Evolutionary conservation across 2,113 vertebrate genomes (phyloP).

Genomic region (Origma solitaria): DNA sequence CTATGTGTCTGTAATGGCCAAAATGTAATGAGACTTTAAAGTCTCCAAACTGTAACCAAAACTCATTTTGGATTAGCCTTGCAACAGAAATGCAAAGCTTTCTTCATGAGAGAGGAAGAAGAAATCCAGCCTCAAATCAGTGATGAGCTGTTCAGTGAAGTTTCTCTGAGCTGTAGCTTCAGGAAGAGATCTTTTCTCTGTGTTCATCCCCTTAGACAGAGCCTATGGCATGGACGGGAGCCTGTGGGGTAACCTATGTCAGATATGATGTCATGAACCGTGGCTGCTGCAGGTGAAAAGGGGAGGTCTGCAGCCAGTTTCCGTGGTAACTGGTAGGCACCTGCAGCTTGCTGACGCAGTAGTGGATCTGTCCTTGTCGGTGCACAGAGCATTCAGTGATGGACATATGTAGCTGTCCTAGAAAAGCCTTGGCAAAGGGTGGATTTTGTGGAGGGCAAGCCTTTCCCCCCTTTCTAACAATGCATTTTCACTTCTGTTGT

Average conservation of each 20-base stretch:
- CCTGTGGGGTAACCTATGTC: background rate
- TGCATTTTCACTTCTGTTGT: background rate
- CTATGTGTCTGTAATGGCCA: background rate
- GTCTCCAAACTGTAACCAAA: background rate
- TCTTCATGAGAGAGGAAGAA: background rate
- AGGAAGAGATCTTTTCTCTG: background rate
- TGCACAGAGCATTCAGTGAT: background rate
- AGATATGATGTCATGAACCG: background rate
- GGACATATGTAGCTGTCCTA: background rate
- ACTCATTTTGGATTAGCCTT: background rate
- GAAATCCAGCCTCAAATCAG: background rate
- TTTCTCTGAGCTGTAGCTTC: background rate
- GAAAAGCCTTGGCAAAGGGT: background rate
- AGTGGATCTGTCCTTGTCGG: background rate
- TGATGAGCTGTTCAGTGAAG: background rate
- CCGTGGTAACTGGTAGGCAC: background rate
- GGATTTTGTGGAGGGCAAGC: background rate
- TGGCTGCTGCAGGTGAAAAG: background rate
- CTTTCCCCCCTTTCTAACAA: background rate
- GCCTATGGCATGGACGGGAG: background rate
- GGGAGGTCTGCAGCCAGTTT: background rate
- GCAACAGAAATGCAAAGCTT: background rate
- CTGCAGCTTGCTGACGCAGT: slow-evolving; percentile 16
- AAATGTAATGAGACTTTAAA: background rate
- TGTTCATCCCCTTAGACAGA: background rate